Percentiles rank a stretch among this genome's conserved stretches.
phyloP scores from a whole-genome alignment of 2,888 invertebrate genomes.

The Chloroclysta siterata region DNA sequence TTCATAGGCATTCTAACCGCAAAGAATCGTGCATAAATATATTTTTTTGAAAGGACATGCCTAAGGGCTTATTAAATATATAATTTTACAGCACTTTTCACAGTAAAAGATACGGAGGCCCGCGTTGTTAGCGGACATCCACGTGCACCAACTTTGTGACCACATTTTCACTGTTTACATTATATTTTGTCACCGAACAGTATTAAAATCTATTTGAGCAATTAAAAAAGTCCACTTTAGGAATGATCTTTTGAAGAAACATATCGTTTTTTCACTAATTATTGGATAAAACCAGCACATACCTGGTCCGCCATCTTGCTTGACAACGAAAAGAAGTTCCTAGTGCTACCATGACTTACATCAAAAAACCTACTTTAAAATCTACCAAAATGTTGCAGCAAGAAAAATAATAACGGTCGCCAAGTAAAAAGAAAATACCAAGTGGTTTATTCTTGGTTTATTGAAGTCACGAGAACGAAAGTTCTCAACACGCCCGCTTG shows the following conservation, averaged over 20 bases:
- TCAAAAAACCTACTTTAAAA: conserved; percentile 19
- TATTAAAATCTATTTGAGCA: conserved; percentile 19
- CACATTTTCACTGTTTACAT: conserved; percentile 57
- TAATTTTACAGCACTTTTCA: conserved; percentile 14
- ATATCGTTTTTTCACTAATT: conserved; percentile 47
- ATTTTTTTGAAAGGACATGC: neutral
- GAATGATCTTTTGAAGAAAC: conserved; percentile 28
- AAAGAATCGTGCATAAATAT: neutral
- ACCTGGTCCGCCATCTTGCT: conserved; percentile 94
- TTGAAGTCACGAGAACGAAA: too few species aligned
- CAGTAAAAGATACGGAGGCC: conserved; percentile 23
- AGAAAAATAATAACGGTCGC: neutral
- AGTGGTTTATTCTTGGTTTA: too few species aligned
- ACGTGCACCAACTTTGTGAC: conserved; percentile 62
- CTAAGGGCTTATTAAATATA: neutral
- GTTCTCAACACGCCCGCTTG: too few species aligned
- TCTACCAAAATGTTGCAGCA: conserved; percentile 32
- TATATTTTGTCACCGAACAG: conserved; percentile 39
- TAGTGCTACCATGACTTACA: conserved; percentile 47
- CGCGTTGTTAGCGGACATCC: conserved; percentile 48
- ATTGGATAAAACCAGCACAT: conserved; percentile 71
- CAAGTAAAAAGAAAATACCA: too few species aligned
- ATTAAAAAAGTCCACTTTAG: conserved; percentile 34
- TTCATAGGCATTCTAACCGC: neutral
- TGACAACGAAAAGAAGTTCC: conserved; percentile 81